A percentile compares a stretch with the other conserved stretches of the same genome.
Evolutionary conservation across 2,797 vertebrate genomes (phyloP).

Genomic region (Semotilus atromaculatus): DNA sequence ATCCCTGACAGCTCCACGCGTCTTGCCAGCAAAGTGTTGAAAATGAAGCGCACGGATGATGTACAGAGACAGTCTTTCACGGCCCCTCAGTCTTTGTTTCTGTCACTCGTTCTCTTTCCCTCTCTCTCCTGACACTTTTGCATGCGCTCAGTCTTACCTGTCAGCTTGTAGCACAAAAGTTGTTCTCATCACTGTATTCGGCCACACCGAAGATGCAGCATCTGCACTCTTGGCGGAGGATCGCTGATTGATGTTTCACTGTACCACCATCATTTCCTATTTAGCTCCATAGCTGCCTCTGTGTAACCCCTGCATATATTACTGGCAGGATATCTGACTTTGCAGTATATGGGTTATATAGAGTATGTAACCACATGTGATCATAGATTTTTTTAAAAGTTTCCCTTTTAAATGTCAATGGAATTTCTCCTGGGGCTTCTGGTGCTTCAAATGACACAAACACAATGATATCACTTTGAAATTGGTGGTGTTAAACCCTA

Average conservation of each 20-base stretch:
- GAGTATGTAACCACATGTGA: conserved; percentile 8
- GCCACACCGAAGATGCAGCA: conserved; percentile 41
- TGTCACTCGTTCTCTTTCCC: conserved; percentile 33
- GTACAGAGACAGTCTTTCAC: conserved; percentile 49
- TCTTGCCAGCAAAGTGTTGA: conserved; percentile 43
- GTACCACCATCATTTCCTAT: conserved; percentile 51
- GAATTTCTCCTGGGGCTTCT: conserved; percentile 23
- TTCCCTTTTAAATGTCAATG: conserved; percentile 36
- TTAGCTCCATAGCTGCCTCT: conserved; percentile 42
- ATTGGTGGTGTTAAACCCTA: neutral
- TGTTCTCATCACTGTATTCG: conserved; percentile 37
- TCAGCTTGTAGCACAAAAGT: conserved; percentile 41
- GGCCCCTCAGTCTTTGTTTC: conserved; percentile 46
- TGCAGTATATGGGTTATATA: neutral
- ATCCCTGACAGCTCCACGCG: conserved; percentile 46
- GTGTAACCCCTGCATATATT: conserved; percentile 36
- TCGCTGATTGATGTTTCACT: conserved; percentile 49
- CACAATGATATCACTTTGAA: conserved; percentile 8
- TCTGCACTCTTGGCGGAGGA: conserved; percentile 29
- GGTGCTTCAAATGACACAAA: conserved; percentile 22
- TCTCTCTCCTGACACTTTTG: conserved; percentile 42
- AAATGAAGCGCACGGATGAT: conserved; percentile 48
- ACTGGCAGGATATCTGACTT: conserved; percentile 21
- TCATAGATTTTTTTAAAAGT: conserved; percentile 30
- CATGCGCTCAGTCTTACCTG: conserved; percentile 42